These are phyloP conservation scores for Plagodis dolabraria DNA, from an alignment of 2,888 invertebrate species.

Conservation along the genomic window DNA sequence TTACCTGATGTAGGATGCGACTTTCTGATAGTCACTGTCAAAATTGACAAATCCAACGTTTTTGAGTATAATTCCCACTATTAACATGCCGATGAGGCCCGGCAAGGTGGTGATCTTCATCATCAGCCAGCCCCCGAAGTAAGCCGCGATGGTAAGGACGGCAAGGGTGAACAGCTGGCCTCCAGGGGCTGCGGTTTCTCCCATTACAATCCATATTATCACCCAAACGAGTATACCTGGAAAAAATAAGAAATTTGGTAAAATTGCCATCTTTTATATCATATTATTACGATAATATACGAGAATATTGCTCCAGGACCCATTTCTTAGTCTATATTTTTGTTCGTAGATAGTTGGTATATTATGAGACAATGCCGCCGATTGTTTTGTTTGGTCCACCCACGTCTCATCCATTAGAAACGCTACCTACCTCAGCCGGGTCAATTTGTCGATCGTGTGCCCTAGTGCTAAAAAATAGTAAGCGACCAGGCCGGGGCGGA, in stretches of 20 bases:
- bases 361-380: too few relatives aligned
- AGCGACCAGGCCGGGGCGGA: too few relatives aligned
- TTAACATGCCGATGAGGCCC: constrained; percentile 93
- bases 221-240: constrained; percentile 90
- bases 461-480: too few relatives aligned
- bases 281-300: too few relatives aligned
- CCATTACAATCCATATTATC: constrained; percentile 90
- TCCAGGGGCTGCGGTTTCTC: constrained; percentile 92
- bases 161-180: constrained; percentile 92
- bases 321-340: too few relatives aligned
- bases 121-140: constrained; percentile 93
- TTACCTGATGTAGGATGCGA: constrained; percentile 90
- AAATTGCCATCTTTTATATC: too few relatives aligned
- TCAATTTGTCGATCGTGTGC: too few relatives aligned
- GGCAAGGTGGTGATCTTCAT: constrained; percentile 91
- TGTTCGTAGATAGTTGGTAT: too few relatives aligned
- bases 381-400: too few relatives aligned
- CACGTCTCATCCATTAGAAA: too few relatives aligned
- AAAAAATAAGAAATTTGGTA: background rate
- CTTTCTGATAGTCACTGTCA: constrained; percentile 87
- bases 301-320: too few relatives aligned
- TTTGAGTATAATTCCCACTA: constrained; percentile 90
- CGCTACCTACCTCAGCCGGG: too few relatives aligned
- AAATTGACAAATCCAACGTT: constrained; percentile 90
- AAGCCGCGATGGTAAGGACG: constrained; percentile 89